A percentile compares a stretch with the other conserved stretches of the same genome.
phyloP scores from a whole-genome alignment of 2,113 vertebrate genomes.

The Hylia prasina region DNA sequence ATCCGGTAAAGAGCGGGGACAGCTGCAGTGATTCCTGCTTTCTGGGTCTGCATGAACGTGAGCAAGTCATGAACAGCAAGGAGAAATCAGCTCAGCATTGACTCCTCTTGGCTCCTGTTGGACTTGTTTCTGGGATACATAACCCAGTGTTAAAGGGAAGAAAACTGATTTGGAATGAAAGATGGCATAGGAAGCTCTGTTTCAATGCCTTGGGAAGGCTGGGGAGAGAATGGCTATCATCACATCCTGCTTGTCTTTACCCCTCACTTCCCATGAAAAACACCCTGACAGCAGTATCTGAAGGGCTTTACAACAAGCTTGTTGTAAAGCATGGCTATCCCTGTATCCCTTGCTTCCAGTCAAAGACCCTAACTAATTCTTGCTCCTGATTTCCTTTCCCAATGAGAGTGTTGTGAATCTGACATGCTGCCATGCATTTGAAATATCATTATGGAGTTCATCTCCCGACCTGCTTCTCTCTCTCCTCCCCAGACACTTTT shows the following conservation, averaged over 20 bases:
- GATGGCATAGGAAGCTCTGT: neutral
- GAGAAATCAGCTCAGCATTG: neutral
- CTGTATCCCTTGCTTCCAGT: neutral
- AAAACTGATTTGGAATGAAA: neutral
- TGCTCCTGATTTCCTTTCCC: neutral
- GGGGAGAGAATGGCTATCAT: neutral
- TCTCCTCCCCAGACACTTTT: neutral
- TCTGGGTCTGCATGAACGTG: neutral
- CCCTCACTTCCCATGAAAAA: neutral
- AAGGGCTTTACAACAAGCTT: neutral
- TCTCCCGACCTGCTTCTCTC: neutral
- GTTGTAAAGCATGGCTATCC: neutral
- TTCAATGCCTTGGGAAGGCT: neutral
- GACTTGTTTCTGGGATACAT: neutral
- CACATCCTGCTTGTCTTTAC: neutral
- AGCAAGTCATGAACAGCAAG: neutral
- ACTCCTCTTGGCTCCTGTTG: neutral
- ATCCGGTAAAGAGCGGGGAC: neutral
- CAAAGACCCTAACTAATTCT: neutral
- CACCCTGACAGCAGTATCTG: neutral
- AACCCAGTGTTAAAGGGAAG: neutral
- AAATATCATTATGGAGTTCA: neutral
- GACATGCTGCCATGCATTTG: neutral
- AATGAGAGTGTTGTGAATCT: neutral
- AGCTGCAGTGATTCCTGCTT: neutral